Evolutionary conservation across 2,888 invertebrate species (phyloP).

Genomic region (Lypha dubia): DNA sequence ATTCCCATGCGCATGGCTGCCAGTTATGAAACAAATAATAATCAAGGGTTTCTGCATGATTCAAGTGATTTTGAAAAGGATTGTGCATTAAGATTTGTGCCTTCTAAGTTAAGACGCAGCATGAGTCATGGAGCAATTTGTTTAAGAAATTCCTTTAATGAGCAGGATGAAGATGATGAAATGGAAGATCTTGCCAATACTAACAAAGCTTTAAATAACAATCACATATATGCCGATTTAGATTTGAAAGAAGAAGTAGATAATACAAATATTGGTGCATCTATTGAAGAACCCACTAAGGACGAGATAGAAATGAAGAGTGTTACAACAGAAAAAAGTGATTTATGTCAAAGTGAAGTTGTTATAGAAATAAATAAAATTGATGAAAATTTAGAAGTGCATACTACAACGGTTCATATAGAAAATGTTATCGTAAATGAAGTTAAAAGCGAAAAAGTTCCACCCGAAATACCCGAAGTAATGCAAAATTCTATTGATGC

Average conservation of each 20-base stretch:
- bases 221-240: slow-evolving; percentile 81
- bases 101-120: slow-evolving; percentile 79
- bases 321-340: slow-evolving; percentile 1
- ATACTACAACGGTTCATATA: not conserved
- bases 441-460: slow-evolving; percentile 27
- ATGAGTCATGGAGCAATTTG: slow-evolving; percentile 72
- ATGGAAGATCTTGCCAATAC: slow-evolving; percentile 41
- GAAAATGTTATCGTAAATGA: not conserved
- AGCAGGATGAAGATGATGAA: slow-evolving; percentile 65
- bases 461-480: slow-evolving; percentile 67
- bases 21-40: slow-evolving; percentile 79
- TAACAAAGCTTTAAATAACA: slow-evolving; percentile 73
- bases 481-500: slow-evolving; percentile 81
- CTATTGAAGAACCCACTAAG: slow-evolving; percentile 4
- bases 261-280: not conserved
- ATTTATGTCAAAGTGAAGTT: slow-evolving; percentile 74
- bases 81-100: slow-evolving; percentile 67
- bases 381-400: slow-evolving; percentile 4
- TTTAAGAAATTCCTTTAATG: slow-evolving; percentile 57
- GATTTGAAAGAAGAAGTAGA: slow-evolving; percentile 74
- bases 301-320: not conserved
- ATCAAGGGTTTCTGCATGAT: slow-evolving; percentile 75
- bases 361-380: slow-evolving; percentile 70
- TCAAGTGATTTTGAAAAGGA: slow-evolving; percentile 73
- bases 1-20: slow-evolving; percentile 80